phyloP scores from a whole-genome alignment of 2,797 vertebrate genomes.

The Mus minutoides region DNA sequence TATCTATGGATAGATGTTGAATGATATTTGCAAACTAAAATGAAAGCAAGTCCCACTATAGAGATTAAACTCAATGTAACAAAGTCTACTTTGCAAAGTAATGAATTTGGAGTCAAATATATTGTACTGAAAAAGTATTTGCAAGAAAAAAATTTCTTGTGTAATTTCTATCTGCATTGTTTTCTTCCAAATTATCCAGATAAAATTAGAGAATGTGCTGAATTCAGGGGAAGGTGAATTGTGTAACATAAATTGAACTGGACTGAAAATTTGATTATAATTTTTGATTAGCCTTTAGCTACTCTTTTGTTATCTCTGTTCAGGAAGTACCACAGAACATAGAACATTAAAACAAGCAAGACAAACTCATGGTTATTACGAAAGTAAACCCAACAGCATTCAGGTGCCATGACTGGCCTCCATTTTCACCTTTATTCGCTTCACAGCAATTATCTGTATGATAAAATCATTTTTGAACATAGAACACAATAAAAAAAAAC shows the following conservation, averaged over 20 bases:
- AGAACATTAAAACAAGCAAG: slow-evolving; percentile 81
- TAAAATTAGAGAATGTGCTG: not conserved
- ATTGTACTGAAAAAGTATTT: not conserved
- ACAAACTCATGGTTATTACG: slow-evolving; percentile 81
- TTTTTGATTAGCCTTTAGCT: slow-evolving; percentile 51
- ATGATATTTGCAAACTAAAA: slow-evolving; percentile 54
- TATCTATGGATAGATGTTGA: not conserved
- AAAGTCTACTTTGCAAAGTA: slow-evolving; percentile 5
- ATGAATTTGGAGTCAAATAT: not conserved
- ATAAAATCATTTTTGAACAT: slow-evolving; percentile 83
- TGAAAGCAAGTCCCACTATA: not conserved
- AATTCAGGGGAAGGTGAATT: slow-evolving; percentile 10
- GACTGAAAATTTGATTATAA: slow-evolving; percentile 42
- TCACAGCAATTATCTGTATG: slow-evolving; percentile 88
- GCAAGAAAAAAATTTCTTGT: not conserved
- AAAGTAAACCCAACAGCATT: slow-evolving; percentile 85
- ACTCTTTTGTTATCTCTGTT: slow-evolving; percentile 43
- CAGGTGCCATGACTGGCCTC: slow-evolving; percentile 87
- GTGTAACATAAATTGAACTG: slow-evolving; percentile 11
- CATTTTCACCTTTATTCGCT: slow-evolving; percentile 85
- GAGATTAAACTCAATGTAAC: not conserved
- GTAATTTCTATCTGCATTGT: not conserved
- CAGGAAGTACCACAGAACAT: slow-evolving; percentile 13
- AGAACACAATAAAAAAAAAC: slow-evolving; percentile 71
- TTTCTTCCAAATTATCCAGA: slow-evolving; percentile 35